These are phyloP conservation scores for Sepiola atlantica DNA, from an alignment of 2,888 invertebrate genomes.

Conservation along the genomic window DNA sequence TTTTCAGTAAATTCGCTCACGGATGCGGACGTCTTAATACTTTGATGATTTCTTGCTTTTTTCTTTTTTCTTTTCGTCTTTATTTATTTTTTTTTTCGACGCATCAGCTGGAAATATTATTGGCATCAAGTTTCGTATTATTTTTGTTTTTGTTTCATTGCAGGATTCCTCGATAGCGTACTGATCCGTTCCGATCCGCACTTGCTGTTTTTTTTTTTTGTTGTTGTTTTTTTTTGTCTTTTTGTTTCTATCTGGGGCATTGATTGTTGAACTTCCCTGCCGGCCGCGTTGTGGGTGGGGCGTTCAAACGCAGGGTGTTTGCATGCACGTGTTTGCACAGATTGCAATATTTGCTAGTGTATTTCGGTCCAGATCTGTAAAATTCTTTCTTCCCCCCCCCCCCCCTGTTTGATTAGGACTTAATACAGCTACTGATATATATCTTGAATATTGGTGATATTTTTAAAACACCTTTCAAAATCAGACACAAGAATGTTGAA, in stretches of 20 bases:
- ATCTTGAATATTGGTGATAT: too few relatives aligned
- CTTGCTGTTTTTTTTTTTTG: not conserved
- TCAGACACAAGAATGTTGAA: too few relatives aligned
- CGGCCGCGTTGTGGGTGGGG: not conserved
- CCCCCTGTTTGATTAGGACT: not conserved
- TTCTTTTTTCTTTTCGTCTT: not conserved
- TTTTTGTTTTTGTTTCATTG: not conserved
- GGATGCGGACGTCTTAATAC: not conserved
- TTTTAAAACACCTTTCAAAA: too few relatives aligned
- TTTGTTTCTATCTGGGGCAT: not conserved
- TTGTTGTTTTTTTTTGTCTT: too few relatives aligned
- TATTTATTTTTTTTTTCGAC: too few relatives aligned
- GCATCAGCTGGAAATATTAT: not conserved
- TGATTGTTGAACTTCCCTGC: not conserved
- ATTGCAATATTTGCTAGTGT: not conserved
- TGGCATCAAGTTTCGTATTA: not conserved
- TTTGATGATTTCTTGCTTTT: not conserved
- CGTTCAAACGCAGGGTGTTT: not conserved
- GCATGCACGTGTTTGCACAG: not conserved
- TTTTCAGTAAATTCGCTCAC: not conserved
- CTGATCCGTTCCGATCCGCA: not conserved
- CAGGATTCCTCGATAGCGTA: not conserved
- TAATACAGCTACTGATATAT: too few relatives aligned
- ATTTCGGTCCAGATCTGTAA: not conserved
- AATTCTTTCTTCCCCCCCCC: too few relatives aligned